Evolutionary conservation across 2,113 vertebrate species (phyloP), one percentile per base, ranked within the genome.

Genomic region (Serilophus lunatus): DNA sequence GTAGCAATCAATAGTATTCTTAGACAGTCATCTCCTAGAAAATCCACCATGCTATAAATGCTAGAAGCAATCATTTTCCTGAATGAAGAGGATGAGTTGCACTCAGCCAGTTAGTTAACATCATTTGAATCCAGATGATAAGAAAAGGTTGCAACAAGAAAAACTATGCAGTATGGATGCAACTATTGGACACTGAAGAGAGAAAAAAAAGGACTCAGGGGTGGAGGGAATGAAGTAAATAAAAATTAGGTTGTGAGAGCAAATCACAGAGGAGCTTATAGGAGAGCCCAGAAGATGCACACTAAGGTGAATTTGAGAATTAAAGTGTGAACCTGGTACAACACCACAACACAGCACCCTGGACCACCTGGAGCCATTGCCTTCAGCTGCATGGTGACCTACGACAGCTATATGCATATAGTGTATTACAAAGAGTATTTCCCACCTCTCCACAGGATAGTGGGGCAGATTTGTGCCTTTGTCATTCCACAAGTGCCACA

Each of bases 301-400:
- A 35, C 26, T 7, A 23, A 78, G 38, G 24, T 1, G 4, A 68
- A 79, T 50, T 12, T 57, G 44, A 49, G 44, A 57, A 78, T n/a
- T 42, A 19, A 25, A 45, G 17, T 28, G 57, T 7, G 64, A 20
- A 65, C 23, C 7, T 49, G 26, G 56, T 1, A 1, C 22, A 53
- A 45, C 25, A 60, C 5, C 0, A 6, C 38, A 75, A 15, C 31
- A 28, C 2, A 1, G 53, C 59, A 61, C 19, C 20, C 25, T 1
- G 1, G 1, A 31, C 2, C 0, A 0, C 3, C 18, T 22, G 38
- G 3, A 47, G 63, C 14, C 12, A 13, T 25, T 18, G 3, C 18
- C 38, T 59, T 22, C 40, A 47, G 44, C 54, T 23, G 26, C 50
- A 40, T 2, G 1, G 45, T 1, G 2, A 72, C 35, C 42, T 0